Base-by-base conservation (phyloP, 2,797 vertebrate genomes). In the Cuniculus paca region DNA sequence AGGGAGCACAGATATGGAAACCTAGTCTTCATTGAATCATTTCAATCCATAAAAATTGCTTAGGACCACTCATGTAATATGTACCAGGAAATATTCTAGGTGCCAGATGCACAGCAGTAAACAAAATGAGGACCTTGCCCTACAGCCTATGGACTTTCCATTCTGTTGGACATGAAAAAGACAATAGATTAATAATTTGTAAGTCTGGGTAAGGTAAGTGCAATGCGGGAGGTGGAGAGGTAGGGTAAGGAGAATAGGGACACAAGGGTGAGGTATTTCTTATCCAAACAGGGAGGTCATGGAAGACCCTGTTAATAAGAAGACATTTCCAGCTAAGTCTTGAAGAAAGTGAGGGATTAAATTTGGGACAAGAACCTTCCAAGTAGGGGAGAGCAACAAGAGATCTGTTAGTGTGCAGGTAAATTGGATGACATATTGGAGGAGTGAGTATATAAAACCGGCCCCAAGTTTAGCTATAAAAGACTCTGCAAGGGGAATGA, bases 401-500 rank as follows among this genome's bases (percentile, higher is more conserved):
- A 83, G 77, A 48, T 17, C 6, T 31, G 14, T 48, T 3, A 24
- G 17, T 14, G 6, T 0, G 1, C 0, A 1, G 68, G 60, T 1
- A 5, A 22, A 26, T 17, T 26, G 34, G 65, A 10, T 20, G 20
- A 14, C 26, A 12, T n/a, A 2, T 28, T 6, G 6, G 13, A 11
- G 54, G 28, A 34, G 48, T 22, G 36, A 31, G 56, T 22, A 9
- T 0, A 26, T 42, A 39, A 82, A 45, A 39, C 52, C 28, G 58
- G 14, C 36, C 34, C 22, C 65, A 50, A 42, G 26, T 54, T 4
- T 3, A 36, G 52, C 61, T 17, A 28, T 8, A 14, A 77, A 5
- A 36, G 28, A 31, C 45, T 28, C 39, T 34, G 39, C 13, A 28
- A 79, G n/a, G n/a, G 22, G 7, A 10, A 26, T n/a, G 26, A 90